Evolutionary conservation across 2,113 vertebrate genomes (phyloP), one percentile per base, ranked within the genome.

Genomic region (Sardina pilchardus): DNA sequence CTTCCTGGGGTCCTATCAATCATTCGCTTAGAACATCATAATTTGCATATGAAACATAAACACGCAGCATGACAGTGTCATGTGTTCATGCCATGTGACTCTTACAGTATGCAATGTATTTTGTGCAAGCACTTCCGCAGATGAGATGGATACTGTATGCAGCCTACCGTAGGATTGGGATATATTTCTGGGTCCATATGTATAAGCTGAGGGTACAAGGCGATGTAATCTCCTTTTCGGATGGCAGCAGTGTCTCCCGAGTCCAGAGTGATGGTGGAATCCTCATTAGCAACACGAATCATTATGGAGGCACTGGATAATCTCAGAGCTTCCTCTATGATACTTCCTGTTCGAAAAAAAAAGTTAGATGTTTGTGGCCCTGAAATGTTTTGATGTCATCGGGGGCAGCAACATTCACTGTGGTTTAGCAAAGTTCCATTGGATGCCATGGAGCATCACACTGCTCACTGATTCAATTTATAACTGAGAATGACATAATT

Each of bases 271-370:
- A 93, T 71, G 34, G 82, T 87, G 44, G 91, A 90, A 86, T 92
- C 71, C 39, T 92, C 88, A 36, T 56, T 90, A 3, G 88, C 92
- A 24, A 93, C 87, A 45, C 92, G 90, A 45, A 93, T 90, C 91
- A 92, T 93, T 6, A 92, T 92, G 71, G 92, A 93, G 42, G 91
- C 90, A 83, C 92, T 93, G 12, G 90, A 93, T 36, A 93, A 89
- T 0, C 92, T 90, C 16, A 93, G 85, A 16, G 87, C 88, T 89
- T 93, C 92, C 67, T 89, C 86, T 81, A 93, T 91, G 30, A 92
- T 89, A 71, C 91, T 93, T n/a, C 89, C 92, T 92, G 85, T 56
- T 50, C 17, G 12, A 86, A 88, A 67, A 17, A 7, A 48, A 86
- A 47, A 3, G 2, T 81, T 56, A 24, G 24, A 63, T 63, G 3